These are phyloP conservation scores for Lithobius niger DNA, from an alignment of 1,140 invertebrate genomes.

Conservation along the genomic window DNA sequence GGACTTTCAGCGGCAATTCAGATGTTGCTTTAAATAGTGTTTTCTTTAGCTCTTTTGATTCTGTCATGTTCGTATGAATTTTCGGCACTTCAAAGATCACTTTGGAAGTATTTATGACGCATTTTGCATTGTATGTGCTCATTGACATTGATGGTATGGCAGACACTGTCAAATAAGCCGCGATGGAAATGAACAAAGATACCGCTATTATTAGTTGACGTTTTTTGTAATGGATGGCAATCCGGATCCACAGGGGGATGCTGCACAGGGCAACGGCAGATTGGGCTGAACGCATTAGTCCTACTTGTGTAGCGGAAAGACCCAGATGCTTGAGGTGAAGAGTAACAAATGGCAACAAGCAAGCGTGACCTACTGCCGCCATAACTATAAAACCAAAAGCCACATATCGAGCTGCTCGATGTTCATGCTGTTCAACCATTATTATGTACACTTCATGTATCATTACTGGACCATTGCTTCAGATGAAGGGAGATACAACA, in stretches of 20 bases:
- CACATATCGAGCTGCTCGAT: no score
- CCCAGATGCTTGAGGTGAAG: background rate
- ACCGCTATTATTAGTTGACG: background rate
- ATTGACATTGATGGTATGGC: background rate
- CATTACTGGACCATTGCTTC: no score
- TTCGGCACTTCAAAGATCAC: no score
- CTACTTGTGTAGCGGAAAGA: background rate
- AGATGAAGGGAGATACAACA: no score
- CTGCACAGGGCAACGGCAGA: background rate
- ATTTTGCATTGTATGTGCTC: no score
- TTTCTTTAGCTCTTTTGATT: no score
- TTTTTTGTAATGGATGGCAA: background rate
- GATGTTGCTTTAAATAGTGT: no score
- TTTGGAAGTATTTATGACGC: no score
- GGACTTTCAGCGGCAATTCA: no score
- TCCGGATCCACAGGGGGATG: background rate
- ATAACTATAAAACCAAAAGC: background rate
- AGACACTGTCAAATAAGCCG: background rate
- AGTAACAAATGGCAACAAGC: background rate
- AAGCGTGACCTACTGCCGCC: background rate
- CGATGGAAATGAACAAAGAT: background rate
- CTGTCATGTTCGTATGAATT: no score
- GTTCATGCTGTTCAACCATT: no score
- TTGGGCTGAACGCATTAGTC: background rate
- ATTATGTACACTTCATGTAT: no score